Evolutionary conservation across 2,797 vertebrate genomes (phyloP).

Genomic region (Lagocephalus sceleratus): DNA sequence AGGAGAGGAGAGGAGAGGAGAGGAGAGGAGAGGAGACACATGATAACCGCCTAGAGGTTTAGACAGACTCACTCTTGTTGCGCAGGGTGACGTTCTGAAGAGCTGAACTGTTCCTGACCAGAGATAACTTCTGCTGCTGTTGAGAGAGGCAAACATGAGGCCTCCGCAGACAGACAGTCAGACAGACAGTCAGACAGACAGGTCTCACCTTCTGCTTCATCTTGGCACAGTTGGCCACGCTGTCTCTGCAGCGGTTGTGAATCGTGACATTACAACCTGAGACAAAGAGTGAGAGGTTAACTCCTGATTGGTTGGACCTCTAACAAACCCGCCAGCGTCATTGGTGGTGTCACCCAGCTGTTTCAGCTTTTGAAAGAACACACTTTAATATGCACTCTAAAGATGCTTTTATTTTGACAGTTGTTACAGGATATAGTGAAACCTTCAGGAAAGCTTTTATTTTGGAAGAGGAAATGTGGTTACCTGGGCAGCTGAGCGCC

Average conservation of each 20-base stretch:
- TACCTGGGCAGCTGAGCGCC: slow-evolving; percentile 90
- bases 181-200: background rate
- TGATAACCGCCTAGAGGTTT: too few species aligned
- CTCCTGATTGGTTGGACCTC: too few species aligned
- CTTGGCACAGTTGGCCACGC: slow-evolving; percentile 89
- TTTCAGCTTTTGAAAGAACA: too few species aligned
- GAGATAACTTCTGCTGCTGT: slow-evolving; percentile 87
- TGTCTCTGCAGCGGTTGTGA: slow-evolving; percentile 94
- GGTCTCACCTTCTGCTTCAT: slow-evolving; percentile 90
- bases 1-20: background rate
- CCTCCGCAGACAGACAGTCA: background rate
- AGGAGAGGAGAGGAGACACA: too few species aligned
- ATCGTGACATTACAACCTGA: slow-evolving; percentile 93
- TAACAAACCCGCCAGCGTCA: too few species aligned
- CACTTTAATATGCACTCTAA: too few species aligned
- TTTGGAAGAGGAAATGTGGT: background rate
- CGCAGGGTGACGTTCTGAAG: slow-evolving; percentile 85
- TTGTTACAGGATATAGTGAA: too few species aligned
- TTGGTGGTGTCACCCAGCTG: too few species aligned
- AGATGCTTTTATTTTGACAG: too few species aligned
- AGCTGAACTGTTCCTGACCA: slow-evolving; percentile 85
- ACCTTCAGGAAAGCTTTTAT: too few species aligned
- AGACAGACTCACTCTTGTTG: slow-evolving; percentile 54
- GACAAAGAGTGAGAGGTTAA: slow-evolving; percentile 4
- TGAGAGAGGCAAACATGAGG: slow-evolving; percentile 1